Evolutionary conservation across 2,888 invertebrate genomes (phyloP), one percentile per base, ranked within the genome.

Genomic region (Troglohyphantes excavatus): DNA sequence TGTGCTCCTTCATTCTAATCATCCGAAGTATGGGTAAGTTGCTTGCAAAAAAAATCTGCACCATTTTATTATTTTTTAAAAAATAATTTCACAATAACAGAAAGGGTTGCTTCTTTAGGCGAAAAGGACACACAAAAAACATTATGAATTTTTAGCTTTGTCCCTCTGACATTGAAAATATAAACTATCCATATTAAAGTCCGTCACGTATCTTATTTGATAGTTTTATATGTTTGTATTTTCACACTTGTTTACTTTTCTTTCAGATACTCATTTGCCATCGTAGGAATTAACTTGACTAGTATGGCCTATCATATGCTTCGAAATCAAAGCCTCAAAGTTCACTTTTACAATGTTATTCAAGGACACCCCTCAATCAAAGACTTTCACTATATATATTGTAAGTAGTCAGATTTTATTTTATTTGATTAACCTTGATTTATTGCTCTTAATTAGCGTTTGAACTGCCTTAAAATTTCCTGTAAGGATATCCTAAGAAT

Each of bases 341-440:
- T 97, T 2, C 98, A 98, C 93, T 96, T 99, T 94, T 99, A 96
- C 93, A 98, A 98, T 94, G 95, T 75, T 6, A 65, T 91, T 65
- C 92, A 91, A 43, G 92, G 92, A 67, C 92, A 91, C 61, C 93
- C 93, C 23, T 92, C 92, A 23, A 90, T 94, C 33, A 92, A 93
- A 61, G 95, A 97, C 93, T 99, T 99, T 94, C 98, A 99, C 94
- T 96, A 96, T 93, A 96, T 99, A 93, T 99, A 98, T 94, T 97
- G 98, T 94, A 93, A 93, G 93, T 91, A 61, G 68, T 59, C 26
- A 46, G n/a, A 39, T 53, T 53, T 53, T 46, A 33, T 33, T 3
- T 33, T 3, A 6, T 39, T 39, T 1, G 3, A 7, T 39, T 39
- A 39, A 39, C 3, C n/a, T n/a, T n/a, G n/a, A n/a, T n/a, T n/a